These are phyloP conservation scores for Abrostola tripartita DNA, from an alignment of 2,888 invertebrate genomes.

Conservation along the genomic window DNA sequence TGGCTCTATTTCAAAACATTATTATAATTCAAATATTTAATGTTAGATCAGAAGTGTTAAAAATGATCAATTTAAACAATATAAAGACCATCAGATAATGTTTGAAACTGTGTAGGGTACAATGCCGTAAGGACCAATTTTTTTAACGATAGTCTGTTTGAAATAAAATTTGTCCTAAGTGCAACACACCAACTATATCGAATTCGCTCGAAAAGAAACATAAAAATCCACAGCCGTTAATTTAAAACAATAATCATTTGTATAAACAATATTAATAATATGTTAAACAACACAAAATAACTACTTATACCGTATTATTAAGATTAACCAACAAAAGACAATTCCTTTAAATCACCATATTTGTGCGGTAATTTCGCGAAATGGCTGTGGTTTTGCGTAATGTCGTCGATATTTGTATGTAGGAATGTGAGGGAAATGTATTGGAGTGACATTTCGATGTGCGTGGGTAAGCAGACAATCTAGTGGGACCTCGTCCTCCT, in stretches of 20 bases:
- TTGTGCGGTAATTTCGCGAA: slow-evolving; percentile 29
- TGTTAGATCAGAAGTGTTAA: too few species aligned
- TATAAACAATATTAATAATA: slow-evolving; percentile 34
- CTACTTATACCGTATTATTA: slow-evolving; percentile 24
- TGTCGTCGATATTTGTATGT: neutral
- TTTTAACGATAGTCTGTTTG: neutral
- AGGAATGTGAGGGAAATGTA: slow-evolving; percentile 37
- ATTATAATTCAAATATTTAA: too few species aligned
- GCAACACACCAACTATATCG: slow-evolving; percentile 23
- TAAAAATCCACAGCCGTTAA: slow-evolving; percentile 42
- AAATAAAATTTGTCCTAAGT: slow-evolving; percentile 13
- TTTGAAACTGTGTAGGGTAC: too few species aligned
- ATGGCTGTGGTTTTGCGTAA: slow-evolving; percentile 32
- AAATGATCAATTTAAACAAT: too few species aligned
- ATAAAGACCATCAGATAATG: too few species aligned
- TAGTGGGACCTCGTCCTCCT: slow-evolving; percentile 22
- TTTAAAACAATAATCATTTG: slow-evolving; percentile 56
- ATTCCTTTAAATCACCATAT: slow-evolving; percentile 25
- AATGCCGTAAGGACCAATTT: neutral
- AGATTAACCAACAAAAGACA: slow-evolving; percentile 20
- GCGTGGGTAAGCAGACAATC: slow-evolving; percentile 25
- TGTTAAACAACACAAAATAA: neutral
- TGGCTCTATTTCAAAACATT: too few species aligned
- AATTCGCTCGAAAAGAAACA: slow-evolving; percentile 36
- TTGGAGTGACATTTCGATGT: slow-evolving; percentile 37